A percentile compares a stretch with the other conserved stretches of the same genome.
Evolutionary conservation across 2,797 vertebrate species (phyloP).

Genomic region (Sebastes dallii): DNA sequence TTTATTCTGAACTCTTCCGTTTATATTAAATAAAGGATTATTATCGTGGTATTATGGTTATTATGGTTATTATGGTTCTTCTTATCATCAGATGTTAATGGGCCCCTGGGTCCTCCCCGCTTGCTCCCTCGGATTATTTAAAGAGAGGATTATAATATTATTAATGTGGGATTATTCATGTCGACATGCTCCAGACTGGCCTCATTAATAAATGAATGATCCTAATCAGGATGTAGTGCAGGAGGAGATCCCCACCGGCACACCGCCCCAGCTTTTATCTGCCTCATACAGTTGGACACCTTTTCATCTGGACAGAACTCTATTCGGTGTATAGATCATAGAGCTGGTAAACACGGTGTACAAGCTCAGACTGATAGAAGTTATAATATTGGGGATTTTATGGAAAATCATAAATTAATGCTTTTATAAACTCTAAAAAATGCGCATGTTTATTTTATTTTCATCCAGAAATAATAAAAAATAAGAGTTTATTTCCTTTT

Average conservation of each 20-base stretch:
- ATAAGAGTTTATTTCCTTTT: neutral
- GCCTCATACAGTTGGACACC: neutral
- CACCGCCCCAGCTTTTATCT: constrained; percentile 10
- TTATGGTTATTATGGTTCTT: neutral
- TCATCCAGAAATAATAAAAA: neutral
- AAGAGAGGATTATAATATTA: constrained; percentile 25
- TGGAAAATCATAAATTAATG: neutral
- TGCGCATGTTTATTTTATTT: neutral
- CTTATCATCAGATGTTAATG: constrained; percentile 36
- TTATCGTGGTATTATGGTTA: constrained; percentile 2
- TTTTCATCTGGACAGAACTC: constrained; percentile 33
- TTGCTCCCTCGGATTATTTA: constrained; percentile 16
- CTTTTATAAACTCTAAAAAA: neutral
- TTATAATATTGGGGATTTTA: neutral
- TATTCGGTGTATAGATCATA: neutral
- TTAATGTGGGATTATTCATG: constrained; percentile 52
- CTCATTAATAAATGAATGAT: constrained; percentile 54
- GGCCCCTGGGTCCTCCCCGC: neutral
- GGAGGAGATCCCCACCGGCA: neutral
- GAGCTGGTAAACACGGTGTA: neutral
- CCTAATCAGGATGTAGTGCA: constrained; percentile 23
- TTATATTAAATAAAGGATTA: neutral
- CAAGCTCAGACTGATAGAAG: neutral
- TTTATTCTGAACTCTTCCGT: neutral
- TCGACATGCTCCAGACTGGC: constrained; percentile 36